Conservation (phyloP, 2,888 invertebrate species). For the Encarsia formosa region DNA sequence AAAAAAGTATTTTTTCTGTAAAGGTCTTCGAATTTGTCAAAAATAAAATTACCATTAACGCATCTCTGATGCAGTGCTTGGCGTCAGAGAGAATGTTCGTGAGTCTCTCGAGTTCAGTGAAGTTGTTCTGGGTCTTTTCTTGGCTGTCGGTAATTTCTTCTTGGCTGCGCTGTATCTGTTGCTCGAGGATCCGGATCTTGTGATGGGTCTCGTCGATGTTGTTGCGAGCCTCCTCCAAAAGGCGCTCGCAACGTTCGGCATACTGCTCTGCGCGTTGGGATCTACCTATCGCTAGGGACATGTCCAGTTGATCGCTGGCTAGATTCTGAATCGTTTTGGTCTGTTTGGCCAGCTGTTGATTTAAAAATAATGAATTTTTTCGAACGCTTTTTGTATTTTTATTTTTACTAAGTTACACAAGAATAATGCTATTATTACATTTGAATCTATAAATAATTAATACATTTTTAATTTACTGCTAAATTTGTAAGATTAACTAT, state of each 20-base stretch:
- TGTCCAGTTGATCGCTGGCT: slow-evolving; percentile 56
- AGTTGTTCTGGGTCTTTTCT: not conserved
- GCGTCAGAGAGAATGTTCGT: slow-evolving; percentile 61
- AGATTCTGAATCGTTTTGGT: slow-evolving; percentile 62
- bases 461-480: too few species aligned
- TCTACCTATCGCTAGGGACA: slow-evolving; percentile 50
- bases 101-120: slow-evolving; percentile 56
- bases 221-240: not conserved
- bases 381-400: too few species aligned
- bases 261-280: slow-evolving; percentile 43
- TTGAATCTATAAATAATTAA: too few species aligned
- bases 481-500: too few species aligned
- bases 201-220: slow-evolving; percentile 29
- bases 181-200: slow-evolving; percentile 50
- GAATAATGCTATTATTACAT: too few species aligned
- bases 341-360: too few species aligned
- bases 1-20: too few species aligned
- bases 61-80: slow-evolving; percentile 36
- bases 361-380: too few species aligned
- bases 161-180: slow-evolving; percentile 56
- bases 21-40: slow-evolving; percentile 25
- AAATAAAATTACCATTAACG: slow-evolving; percentile 21
- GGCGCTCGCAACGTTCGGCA: not conserved
- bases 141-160: slow-evolving; percentile 46
- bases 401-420: too few species aligned